These are phyloP conservation scores for Geodia barretti DNA, from an alignment of 37 sponge, comb jelly and placozoan genomes.

Conservation along the genomic window DNA sequence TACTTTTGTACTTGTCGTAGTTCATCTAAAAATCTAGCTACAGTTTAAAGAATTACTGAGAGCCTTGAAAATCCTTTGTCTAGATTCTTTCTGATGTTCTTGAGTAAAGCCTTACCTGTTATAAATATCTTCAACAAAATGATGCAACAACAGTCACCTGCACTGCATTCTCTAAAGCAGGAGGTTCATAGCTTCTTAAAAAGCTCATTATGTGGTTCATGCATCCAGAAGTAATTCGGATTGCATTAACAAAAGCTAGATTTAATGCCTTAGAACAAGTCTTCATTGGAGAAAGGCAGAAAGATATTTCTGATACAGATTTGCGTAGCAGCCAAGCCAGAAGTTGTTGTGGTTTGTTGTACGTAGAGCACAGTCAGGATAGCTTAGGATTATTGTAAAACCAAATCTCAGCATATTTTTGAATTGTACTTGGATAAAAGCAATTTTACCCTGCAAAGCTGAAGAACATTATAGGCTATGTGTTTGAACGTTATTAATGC, in stretches of 20 bases:
- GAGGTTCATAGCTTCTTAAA: background rate
- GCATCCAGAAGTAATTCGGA: background rate
- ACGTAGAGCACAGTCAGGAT: background rate
- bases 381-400: background rate
- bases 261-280: background rate
- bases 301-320: background rate
- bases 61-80: background rate
- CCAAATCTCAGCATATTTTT: background rate
- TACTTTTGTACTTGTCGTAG: background rate
- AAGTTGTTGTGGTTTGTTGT: background rate
- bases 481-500: too few relatives aligned
- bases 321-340: background rate
- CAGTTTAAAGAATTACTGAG: background rate
- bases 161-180: background rate
- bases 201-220: background rate
- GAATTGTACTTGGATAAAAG: background rate
- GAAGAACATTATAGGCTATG: too few relatives aligned
- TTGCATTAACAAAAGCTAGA: background rate
- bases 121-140: background rate
- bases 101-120: background rate
- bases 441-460: background rate
- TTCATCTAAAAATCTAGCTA: background rate
- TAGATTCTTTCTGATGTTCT: background rate
- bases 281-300: background rate
- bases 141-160: background rate